Percentiles rank a stretch among this genome's conserved stretches.
Conservation (phyloP, 1,140 invertebrate species). For the Coenobita brevimanus region DNA sequence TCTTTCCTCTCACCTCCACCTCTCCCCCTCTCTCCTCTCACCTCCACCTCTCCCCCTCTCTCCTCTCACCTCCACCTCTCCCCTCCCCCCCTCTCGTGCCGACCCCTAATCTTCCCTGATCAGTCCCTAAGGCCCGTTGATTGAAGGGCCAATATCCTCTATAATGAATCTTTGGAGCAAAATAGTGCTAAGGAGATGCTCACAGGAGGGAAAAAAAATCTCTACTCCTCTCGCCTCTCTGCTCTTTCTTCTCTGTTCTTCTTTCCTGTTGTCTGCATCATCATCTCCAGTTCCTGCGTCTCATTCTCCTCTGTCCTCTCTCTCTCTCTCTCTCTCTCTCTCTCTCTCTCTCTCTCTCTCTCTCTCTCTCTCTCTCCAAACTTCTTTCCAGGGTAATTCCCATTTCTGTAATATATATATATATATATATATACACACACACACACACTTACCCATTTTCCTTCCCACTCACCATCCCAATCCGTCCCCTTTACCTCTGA, state of each 20-base stretch:
- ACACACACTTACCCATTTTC: background rate
- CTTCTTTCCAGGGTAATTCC: background rate
- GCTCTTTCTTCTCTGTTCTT: conserved; percentile 28
- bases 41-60: no score
- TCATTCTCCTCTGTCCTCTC: conserved; percentile 34
- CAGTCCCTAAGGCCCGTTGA: no score
- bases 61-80: no score
- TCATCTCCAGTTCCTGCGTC: conserved; percentile 27
- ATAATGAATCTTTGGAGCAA: no score
- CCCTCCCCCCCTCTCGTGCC: no score
- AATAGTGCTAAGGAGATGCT: no score
- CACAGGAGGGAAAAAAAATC: no score
- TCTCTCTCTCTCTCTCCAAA: background rate
- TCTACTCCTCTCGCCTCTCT: conserved; percentile 20
- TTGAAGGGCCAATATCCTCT: no score
- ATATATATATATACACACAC: background rate
- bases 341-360: conserved; percentile 21
- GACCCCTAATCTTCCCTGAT: no score
- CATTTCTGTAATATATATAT: no score
- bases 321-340: conserved; percentile 37
- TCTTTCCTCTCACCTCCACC: background rate
- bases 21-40: no score
- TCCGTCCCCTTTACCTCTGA: no score
- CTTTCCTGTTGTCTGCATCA: conserved; percentile 5
- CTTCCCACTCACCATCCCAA: background rate